Evolutionary conservation across 2,888 invertebrate genomes (phyloP), one percentile per base, ranked within the genome.

Genomic region (Mellilla xanthometata): DNA sequence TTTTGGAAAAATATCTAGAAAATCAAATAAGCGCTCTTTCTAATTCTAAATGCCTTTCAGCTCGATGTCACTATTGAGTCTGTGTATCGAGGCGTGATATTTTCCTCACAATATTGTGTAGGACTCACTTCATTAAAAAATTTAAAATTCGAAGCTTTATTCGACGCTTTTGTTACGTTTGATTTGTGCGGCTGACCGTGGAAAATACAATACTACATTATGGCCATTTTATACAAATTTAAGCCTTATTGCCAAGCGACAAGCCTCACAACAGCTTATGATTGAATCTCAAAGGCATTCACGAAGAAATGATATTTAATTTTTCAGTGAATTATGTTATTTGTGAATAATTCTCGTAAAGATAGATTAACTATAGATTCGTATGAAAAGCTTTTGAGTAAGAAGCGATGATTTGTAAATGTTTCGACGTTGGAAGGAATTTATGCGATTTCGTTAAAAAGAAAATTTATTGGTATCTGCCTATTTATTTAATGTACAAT

Each of bases 81-180:
- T 38, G 70, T 79, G 72, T 79, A 62, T 65, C 57, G 39, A 36
- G 38, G 46, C 66, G 56, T 65, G 61, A 71, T 82, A 80, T 81
- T 83, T 86, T 76, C 76, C 65, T 75, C 75, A 78, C 77, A 78
- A 76, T 79, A 82, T 79, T 76, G 76, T 80, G 72, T 72, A 71
- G 72, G 74, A 65, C 72, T 71, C 74, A 83, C 79, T 87, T 84
- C 85, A 86, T 87, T 87, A 84, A 85, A 81, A 81, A 81, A 73
- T 66, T 77, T 78, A 72, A 81, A 84, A 81, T 80, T 81, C 79
- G 68, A 71, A 68, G 67, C 79, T 75, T 83, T 85, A 83, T 83
- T 75, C 74, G 73, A 70, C 56, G 60, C 70, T 69, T 77, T 85
- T 86, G 85, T 85, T 72, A 62, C 58, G 41, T 71, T 66, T 84